Conservation (phyloP, 2,888 invertebrate genomes). For the Drosophila fungiperda region DNA sequence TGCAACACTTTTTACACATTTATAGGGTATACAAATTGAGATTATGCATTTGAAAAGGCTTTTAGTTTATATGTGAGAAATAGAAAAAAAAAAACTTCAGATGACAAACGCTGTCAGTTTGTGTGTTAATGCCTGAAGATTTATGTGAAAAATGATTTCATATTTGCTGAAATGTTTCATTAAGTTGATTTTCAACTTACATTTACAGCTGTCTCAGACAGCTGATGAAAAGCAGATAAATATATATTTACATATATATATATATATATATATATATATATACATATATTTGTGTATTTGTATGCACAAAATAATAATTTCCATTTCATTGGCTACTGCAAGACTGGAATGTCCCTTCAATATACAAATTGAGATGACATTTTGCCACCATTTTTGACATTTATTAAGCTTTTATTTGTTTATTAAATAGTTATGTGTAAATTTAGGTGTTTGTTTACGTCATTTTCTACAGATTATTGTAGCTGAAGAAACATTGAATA, state of each 20-base stretch:
- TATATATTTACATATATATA: background rate
- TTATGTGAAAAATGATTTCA: conserved; percentile 18
- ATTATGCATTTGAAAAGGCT: background rate
- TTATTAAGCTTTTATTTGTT: conserved; percentile 42
- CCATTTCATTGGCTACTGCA: conserved; percentile 27
- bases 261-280: background rate
- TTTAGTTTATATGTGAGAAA: background rate
- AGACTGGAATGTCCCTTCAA: conserved; percentile 16
- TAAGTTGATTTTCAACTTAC: background rate
- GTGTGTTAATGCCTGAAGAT: conserved; percentile 24
- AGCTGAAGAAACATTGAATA: background rate
- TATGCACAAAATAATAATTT: conserved; percentile 30
- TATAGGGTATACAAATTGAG: background rate
- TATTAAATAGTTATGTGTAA: conserved; percentile 18
- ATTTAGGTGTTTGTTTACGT: background rate
- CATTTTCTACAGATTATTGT: background rate
- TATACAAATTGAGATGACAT: conserved; percentile 58
- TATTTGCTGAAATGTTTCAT: conserved; percentile 6
- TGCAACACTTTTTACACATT: background rate
- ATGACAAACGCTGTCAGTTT: conserved; percentile 11
- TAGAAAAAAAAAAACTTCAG: background rate
- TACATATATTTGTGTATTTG: background rate
- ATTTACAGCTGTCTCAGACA: conserved; percentile 39
- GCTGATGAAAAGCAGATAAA: conserved; percentile 12
- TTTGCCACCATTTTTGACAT: conserved; percentile 53